Conservation (phyloP, 1,140 invertebrate species). For the Venturia canescens region DNA sequence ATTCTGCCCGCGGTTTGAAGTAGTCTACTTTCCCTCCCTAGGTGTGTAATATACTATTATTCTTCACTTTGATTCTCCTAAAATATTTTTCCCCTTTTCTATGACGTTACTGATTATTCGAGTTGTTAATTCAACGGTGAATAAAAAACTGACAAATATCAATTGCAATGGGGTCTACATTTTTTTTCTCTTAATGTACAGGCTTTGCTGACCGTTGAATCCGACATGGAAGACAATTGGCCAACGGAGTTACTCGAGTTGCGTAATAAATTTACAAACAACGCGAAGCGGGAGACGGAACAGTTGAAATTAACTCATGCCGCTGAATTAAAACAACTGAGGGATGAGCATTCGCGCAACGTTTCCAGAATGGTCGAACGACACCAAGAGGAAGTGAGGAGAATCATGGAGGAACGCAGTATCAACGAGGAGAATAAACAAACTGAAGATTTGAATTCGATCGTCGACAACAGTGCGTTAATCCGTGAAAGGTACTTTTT, state of each 20-base stretch:
- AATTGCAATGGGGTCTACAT: neutral
- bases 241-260: constrained; percentile 82
- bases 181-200: constrained; percentile 63
- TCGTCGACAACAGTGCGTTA: neutral
- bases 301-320: constrained; percentile 69
- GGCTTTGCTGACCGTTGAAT: constrained; percentile 81
- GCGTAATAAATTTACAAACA: constrained; percentile 82
- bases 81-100: no score
- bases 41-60: no score
- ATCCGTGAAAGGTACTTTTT: constrained; percentile 29
- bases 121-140: no score
- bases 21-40: no score
- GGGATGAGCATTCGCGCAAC: constrained; percentile 78
- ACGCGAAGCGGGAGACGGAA: constrained; percentile 77
- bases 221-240: constrained; percentile 81
- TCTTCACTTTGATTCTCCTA: neutral
- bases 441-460: constrained; percentile 37
- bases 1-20: no score
- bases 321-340: constrained; percentile 76
- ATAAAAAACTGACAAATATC: no score
- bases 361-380: constrained; percentile 68
- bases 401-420: constrained; percentile 47
- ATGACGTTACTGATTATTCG: no score
- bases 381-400: constrained; percentile 64
- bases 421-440: constrained; percentile 22